Conservation (phyloP, 1,140 invertebrate species). For the Lasioglossum albipes region DNA sequence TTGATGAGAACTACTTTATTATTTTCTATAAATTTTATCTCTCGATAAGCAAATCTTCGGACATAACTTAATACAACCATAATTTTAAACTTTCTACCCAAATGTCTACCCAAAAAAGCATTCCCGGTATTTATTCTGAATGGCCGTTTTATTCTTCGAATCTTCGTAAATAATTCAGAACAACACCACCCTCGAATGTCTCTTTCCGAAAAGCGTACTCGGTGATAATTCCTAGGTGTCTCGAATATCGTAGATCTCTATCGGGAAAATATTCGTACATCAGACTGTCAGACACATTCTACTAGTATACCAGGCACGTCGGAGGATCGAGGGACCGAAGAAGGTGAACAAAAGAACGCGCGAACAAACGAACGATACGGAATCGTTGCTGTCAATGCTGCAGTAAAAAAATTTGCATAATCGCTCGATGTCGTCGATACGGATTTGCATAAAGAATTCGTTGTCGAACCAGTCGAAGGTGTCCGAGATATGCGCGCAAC, state of each 20-base stretch:
- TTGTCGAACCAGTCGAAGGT: constrained; percentile 37
- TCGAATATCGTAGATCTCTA: not conserved
- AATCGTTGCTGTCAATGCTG: constrained; percentile 24
- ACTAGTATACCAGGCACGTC: constrained; percentile 11
- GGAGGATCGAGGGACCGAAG: constrained; percentile 16
- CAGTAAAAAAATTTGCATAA: constrained; percentile 55
- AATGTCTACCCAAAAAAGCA: no score
- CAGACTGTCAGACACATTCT: not conserved
- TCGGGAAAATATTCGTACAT: not conserved
- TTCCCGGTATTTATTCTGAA: no score
- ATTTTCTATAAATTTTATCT: no score
- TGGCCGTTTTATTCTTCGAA: no score
- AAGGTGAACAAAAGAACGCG: constrained; percentile 35
- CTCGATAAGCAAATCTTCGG: no score
- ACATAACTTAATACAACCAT: no score
- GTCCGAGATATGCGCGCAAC: constrained; percentile 31
- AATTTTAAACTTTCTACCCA: no score
- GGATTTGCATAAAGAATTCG: constrained; percentile 57
- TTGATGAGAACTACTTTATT: no score
- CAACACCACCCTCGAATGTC: not conserved
- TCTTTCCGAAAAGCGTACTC: not conserved
- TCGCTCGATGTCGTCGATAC: constrained; percentile 51
- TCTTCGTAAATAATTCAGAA: not conserved
- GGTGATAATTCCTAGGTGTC: not conserved
- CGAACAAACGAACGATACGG: constrained; percentile 20